Percentiles rank a stretch among this genome's conserved stretches.
These are phyloP conservation scores for Leptoteleia sp. DNA, from an alignment of 1,140 invertebrate species.

Conservation along the genomic window DNA sequence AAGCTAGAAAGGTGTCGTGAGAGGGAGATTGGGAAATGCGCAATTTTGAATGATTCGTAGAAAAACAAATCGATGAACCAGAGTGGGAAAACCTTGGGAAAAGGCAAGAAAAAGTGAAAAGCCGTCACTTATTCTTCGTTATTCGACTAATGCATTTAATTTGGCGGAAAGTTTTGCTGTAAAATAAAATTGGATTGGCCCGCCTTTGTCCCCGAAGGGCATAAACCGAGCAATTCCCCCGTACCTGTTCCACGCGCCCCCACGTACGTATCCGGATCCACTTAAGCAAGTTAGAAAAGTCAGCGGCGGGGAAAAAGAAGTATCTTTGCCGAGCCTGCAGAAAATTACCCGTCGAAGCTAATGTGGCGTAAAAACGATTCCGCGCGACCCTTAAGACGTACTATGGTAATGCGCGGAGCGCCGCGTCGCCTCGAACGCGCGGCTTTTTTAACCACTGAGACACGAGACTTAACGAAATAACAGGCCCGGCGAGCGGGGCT, in stretches of 20 bases:
- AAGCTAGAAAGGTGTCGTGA: too few species aligned
- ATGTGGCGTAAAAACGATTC: conserved; percentile 67
- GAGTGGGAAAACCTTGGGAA: not conserved
- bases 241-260: conserved; percentile 54
- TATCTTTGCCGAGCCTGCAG: conserved; percentile 59
- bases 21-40: too few species aligned
- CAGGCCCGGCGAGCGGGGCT: not conserved
- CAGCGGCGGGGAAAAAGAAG: conserved; percentile 63
- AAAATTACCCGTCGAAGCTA: conserved; percentile 66
- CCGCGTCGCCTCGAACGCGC: not conserved
- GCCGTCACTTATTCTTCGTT: conserved; percentile 40
- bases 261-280: conserved; percentile 60
- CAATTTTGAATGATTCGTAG: conserved; percentile 44
- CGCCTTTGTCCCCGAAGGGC: conserved; percentile 48
- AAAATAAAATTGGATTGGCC: conserved; percentile 66
- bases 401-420: conserved; percentile 55
- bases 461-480: conserved; percentile 25
- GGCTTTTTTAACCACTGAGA: conserved; percentile 29
- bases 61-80: conserved; percentile 6
- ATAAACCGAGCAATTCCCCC: conserved; percentile 59
- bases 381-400: conserved; percentile 58
- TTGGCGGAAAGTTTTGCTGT: conserved; percentile 61
- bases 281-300: conserved; percentile 68
- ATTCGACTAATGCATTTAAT: conserved; percentile 58
- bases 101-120: conserved; percentile 9